Conservation (phyloP, 2,888 invertebrate species). For the Dasysyrphus albostriatus region DNA sequence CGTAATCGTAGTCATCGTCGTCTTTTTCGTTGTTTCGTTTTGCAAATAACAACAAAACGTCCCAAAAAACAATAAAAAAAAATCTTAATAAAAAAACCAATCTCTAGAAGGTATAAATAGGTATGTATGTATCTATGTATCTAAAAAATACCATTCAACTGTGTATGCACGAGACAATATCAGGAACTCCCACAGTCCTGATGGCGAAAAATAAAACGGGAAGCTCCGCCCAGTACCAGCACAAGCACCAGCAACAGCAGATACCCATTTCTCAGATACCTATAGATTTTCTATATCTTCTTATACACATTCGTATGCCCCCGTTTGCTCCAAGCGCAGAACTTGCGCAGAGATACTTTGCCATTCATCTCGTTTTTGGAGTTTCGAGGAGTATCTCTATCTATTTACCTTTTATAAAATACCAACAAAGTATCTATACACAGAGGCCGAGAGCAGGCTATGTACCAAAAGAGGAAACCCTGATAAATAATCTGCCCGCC, state of each 20-base stretch:
- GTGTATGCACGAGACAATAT: slow-evolving; percentile 34
- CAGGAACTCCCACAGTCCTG: slow-evolving; percentile 70
- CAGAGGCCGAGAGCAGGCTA: slow-evolving; percentile 16
- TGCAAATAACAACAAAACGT: slow-evolving; percentile 74
- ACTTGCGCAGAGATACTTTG: slow-evolving; percentile 68
- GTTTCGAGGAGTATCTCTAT: slow-evolving; percentile 20
- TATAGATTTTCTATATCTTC: slow-evolving; percentile 14
- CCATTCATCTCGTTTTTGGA: slow-evolving; percentile 59
- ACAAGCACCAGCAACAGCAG: slow-evolving; percentile 10
- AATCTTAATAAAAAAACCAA: slow-evolving; percentile 22
- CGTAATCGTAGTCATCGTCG: slow-evolving; percentile 42
- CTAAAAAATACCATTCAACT: slow-evolving; percentile 40
- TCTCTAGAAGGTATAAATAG: background rate
- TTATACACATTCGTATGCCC: slow-evolving; percentile 33
- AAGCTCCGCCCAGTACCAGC: slow-evolving; percentile 65
- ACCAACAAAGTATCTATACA: slow-evolving; percentile 24
- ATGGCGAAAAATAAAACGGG: slow-evolving; percentile 16
- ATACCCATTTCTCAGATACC: slow-evolving; percentile 55
- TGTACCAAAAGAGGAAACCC: slow-evolving; percentile 68
- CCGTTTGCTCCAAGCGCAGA: slow-evolving; percentile 67
- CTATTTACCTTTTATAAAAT: background rate
- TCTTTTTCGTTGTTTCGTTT: slow-evolving; percentile 37
- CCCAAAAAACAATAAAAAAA: slow-evolving; percentile 40
- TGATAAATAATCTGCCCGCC: slow-evolving; percentile 50
- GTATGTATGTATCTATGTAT: slow-evolving; percentile 18